Percentiles rank a stretch among this genome's conserved stretches.
Conservation (phyloP, 2,113 vertebrate species). For the Tylochromis polylepis region DNA sequence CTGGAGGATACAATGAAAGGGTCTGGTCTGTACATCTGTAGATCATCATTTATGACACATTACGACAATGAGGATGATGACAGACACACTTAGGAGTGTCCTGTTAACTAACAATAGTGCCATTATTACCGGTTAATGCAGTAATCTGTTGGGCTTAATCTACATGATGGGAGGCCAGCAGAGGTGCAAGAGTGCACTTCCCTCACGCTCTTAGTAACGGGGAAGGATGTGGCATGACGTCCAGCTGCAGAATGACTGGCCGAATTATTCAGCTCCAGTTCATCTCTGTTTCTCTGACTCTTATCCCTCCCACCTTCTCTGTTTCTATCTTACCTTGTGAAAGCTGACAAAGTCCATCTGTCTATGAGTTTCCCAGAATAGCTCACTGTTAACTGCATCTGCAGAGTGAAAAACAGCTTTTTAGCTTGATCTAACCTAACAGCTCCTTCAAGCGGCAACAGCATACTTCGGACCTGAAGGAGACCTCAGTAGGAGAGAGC, state of each 20-base stretch:
- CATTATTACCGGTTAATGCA: neutral
- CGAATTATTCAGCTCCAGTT: constrained; percentile 20
- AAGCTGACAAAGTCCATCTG: constrained; percentile 30
- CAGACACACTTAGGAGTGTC: neutral
- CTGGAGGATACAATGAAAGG: neutral
- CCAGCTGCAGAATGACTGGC: neutral
- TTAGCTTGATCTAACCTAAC: constrained; percentile 8
- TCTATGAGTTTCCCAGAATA: constrained; percentile 14
- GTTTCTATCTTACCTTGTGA: constrained; percentile 50
- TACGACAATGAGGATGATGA: neutral
- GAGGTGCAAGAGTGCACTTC: neutral
- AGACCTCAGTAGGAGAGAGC: neutral
- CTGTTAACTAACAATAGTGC: neutral
- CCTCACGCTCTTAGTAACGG: neutral
- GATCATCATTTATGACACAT: neutral
- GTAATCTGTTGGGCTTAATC: neutral
- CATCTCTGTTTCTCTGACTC: neutral
- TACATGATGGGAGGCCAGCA: neutral
- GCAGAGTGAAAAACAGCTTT: constrained; percentile 24
- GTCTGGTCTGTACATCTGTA: neutral
- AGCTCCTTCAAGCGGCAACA: neutral
- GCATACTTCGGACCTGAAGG: neutral
- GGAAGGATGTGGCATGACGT: neutral
- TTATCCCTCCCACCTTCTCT: neutral
- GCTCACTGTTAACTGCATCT: constrained; percentile 45